Evolutionary conservation across 2,113 vertebrate species (phyloP).

Genomic region (Tapirus terrestris): DNA sequence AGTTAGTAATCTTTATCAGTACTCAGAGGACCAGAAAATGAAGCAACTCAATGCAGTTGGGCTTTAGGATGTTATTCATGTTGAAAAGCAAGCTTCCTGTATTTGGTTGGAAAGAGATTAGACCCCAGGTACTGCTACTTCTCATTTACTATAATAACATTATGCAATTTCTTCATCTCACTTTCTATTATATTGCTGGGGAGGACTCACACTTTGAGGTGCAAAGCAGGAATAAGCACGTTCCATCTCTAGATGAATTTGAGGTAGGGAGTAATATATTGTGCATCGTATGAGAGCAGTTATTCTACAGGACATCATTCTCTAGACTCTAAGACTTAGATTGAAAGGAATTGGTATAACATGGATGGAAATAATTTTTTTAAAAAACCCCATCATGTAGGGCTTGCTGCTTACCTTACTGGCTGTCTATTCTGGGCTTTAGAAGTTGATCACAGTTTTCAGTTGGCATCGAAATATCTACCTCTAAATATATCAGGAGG

Average conservation of each 20-base stretch:
- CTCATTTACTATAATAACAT: slow-evolving; percentile 19
- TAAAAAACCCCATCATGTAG: background rate
- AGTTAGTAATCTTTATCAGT: slow-evolving; percentile 43
- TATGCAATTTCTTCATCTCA: background rate
- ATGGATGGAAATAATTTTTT: background rate
- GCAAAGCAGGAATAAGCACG: background rate
- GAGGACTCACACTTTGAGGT: background rate
- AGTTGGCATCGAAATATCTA: background rate
- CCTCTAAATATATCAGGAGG: background rate
- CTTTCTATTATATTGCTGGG: background rate
- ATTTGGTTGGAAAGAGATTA: slow-evolving; percentile 28
- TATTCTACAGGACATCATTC: background rate
- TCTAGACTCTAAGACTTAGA: background rate
- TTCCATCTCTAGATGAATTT: background rate
- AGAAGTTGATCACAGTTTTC: background rate
- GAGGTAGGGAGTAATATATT: background rate
- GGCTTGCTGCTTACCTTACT: background rate
- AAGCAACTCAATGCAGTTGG: background rate
- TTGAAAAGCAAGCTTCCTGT: background rate
- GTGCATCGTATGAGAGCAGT: background rate
- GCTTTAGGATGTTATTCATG: slow-evolving; percentile 40
- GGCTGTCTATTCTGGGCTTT: background rate
- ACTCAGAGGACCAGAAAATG: slow-evolving; percentile 51
- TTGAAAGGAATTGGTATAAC: background rate
- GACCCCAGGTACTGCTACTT: background rate